Evolutionary conservation across 2,797 vertebrate species (phyloP).

Genomic region (Ptychadena robeensis): DNA sequence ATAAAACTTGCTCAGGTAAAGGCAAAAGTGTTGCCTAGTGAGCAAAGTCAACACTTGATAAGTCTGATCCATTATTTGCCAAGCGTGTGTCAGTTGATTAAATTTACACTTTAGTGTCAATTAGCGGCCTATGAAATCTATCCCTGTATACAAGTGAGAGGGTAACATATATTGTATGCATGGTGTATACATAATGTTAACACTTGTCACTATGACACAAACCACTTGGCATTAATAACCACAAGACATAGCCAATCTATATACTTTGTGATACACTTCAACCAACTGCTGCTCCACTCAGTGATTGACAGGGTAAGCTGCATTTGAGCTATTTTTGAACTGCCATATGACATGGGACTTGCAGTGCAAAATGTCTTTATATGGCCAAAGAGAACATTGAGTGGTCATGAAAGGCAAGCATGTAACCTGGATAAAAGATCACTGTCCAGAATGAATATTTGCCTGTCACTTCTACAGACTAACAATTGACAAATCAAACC

Average conservation of each 20-base stretch:
- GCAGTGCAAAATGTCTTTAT: slow-evolving; percentile 81
- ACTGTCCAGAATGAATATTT: slow-evolving; percentile 62
- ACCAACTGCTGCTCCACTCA: slow-evolving; percentile 70
- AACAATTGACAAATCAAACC: no score
- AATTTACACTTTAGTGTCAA: no score
- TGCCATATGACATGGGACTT: slow-evolving; percentile 78
- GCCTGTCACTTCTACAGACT: slow-evolving; percentile 61
- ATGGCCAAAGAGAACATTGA: slow-evolving; percentile 80
- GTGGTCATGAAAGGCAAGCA: slow-evolving; percentile 70
- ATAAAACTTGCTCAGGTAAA: no score
- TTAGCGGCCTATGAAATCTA: no score
- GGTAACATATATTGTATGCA: background rate
- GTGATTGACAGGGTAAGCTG: slow-evolving; percentile 82
- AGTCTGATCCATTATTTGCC: no score
- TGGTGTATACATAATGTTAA: slow-evolving; percentile 53
- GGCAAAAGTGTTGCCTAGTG: no score
- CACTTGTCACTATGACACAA: slow-evolving; percentile 69
- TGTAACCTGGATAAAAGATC: slow-evolving; percentile 65
- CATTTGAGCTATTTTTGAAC: slow-evolving; percentile 81
- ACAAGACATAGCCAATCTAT: slow-evolving; percentile 67
- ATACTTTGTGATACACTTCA: slow-evolving; percentile 69
- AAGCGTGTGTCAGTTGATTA: no score
- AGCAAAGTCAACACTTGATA: no score
- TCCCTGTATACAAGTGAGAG: no score
- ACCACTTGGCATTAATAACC: slow-evolving; percentile 71